These are phyloP conservation scores for Megathymus violae DNA, from an alignment of 1,140 invertebrate species.

Conservation along the genomic window DNA sequence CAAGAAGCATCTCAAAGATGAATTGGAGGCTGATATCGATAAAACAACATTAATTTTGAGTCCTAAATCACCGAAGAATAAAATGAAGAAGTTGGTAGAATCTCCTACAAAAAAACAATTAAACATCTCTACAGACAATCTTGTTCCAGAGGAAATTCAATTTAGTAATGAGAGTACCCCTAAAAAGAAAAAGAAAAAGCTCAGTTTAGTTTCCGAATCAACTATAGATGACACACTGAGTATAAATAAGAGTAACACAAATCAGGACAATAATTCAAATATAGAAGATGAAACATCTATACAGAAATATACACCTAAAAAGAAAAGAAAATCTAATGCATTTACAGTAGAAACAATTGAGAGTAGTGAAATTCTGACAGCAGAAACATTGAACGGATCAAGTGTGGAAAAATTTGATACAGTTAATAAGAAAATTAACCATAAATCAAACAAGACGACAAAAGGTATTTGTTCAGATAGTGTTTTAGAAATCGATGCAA, in stretches of 20 bases:
- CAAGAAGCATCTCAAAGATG: constrained; percentile 69
- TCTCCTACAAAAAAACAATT: constrained; percentile 2
- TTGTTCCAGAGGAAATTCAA: neutral
- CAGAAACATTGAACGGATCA: neutral
- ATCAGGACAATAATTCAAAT: constrained; percentile 3
- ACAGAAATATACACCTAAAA: constrained; percentile 40
- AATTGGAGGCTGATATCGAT: constrained; percentile 51
- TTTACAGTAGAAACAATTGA: constrained; percentile 9
- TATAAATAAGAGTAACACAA: constrained; percentile 2
- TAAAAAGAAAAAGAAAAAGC: constrained; percentile 52
- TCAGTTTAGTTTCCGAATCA: constrained; percentile 1
- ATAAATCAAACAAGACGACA: constrained; percentile 28
- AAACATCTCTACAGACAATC: neutral
- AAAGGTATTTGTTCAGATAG: too few species aligned
- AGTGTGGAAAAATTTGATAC: constrained; percentile 7
- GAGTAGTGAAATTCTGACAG: neutral
- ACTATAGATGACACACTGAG: constrained; percentile 12
- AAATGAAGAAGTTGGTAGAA: constrained; percentile 27
- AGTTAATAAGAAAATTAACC: constrained; percentile 28
- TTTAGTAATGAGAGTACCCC: constrained; percentile 33
- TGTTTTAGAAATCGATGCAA: constrained; percentile 18
- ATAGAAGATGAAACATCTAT: constrained; percentile 10
- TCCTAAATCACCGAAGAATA: constrained; percentile 51
- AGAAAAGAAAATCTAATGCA: constrained; percentile 47
- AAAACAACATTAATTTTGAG: constrained; percentile 30